Percentiles rank a stretch among this genome's conserved stretches.
Conservation (phyloP, 2,113 vertebrate genomes). For the Petaurus breviceps region DNA sequence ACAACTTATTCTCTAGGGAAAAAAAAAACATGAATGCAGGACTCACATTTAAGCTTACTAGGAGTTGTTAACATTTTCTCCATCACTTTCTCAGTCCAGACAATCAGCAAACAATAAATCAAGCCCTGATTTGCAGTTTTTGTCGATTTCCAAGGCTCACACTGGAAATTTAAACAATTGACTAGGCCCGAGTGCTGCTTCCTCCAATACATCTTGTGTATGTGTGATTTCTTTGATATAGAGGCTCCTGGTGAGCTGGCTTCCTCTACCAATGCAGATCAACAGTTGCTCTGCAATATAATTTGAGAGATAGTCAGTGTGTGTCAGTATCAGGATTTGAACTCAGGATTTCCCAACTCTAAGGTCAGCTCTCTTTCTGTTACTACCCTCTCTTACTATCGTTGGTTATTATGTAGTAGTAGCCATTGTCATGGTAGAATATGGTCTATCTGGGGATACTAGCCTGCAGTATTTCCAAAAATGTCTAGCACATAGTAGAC, state of each 20-base stretch:
- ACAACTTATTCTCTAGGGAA: not conserved
- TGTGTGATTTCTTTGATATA: not conserved
- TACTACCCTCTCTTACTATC: not conserved
- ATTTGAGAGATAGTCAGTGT: not conserved
- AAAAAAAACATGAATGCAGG: not conserved
- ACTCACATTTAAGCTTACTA: not conserved
- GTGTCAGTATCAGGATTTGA: not conserved
- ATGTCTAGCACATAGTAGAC: not conserved
- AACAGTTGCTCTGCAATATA: not conserved
- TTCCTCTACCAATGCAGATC: not conserved
- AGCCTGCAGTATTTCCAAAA: not conserved
- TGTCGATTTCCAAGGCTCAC: not conserved
- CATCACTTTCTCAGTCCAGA: not conserved
- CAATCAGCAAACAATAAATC: not conserved
- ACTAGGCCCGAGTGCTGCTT: not conserved
- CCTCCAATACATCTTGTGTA: not conserved
- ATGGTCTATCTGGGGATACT: not conserved
- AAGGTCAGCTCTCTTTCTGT: not conserved
- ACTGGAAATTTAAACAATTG: not conserved
- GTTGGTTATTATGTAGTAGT: not conserved
- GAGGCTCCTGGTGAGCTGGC: not conserved
- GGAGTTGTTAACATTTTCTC: not conserved
- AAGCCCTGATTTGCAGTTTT: not conserved
- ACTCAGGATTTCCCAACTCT: not conserved
- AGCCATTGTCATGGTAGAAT: not conserved